Percentiles rank a stretch among this genome's conserved stretches.
Evolutionary conservation across 2,888 invertebrate species (phyloP).

Genomic region (Apamea crenata): DNA sequence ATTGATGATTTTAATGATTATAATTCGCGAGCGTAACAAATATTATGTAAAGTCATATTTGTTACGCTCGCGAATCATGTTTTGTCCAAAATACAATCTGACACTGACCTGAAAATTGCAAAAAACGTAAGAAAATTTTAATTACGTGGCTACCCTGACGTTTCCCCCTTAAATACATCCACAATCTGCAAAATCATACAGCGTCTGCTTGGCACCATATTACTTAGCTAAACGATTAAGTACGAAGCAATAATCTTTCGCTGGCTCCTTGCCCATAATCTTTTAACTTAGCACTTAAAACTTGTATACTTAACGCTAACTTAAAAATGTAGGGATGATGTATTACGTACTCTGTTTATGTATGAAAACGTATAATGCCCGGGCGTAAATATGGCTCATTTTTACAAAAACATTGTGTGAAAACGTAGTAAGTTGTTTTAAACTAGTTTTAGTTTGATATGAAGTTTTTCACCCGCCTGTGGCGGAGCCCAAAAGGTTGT

Average conservation of each 20-base stretch:
- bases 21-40: too few species aligned
- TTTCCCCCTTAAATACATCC: neutral
- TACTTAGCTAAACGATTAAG: slow-evolving; percentile 52
- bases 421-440: neutral
- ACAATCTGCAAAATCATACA: slow-evolving; percentile 38
- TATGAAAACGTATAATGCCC: neutral
- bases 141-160: too few species aligned
- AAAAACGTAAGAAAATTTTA: neutral
- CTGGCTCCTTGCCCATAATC: slow-evolving; percentile 58
- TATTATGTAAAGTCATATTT: too few species aligned
- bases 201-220: slow-evolving; percentile 50
- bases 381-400: neutral
- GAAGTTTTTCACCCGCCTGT: neutral
- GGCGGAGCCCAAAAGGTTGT: neutral
- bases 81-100: too few species aligned
- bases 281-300: slow-evolving; percentile 47
- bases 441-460: neutral
- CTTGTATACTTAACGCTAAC: slow-evolving; percentile 52
- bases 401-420: neutral
- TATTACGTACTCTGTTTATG: slow-evolving; percentile 28
- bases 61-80: too few species aligned
- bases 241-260: slow-evolving; percentile 48
- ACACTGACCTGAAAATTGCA: neutral
- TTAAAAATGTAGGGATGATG: slow-evolving; percentile 55
- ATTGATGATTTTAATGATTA: too few species aligned